Base-by-base conservation (phyloP, 2,113 vertebrate species). In the Dromiciops gliroides region DNA sequence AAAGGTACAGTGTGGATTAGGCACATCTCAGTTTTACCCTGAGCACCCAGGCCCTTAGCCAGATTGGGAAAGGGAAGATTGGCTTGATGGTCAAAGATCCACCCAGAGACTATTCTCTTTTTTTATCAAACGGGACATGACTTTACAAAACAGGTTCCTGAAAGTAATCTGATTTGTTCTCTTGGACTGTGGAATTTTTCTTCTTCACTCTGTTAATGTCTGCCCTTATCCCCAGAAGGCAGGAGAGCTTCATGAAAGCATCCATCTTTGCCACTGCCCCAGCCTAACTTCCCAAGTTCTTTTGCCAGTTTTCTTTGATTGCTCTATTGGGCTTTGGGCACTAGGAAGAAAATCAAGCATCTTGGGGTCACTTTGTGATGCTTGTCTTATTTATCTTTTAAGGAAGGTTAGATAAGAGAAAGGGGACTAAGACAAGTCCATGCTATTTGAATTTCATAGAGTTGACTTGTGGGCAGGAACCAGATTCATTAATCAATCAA, bases 401-500 rank as follows among this genome's bases (percentile, higher is more conserved):
- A 67, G 28, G 60, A 31, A 0, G 0, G 11, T 0, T 3, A 51
- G 48, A 50, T 8, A 2, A 60, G 44, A 75, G 50, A 53, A 44
- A 48, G 51, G 52, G 48, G 48, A 2, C 28, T n/a, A 67, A 14
- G 60, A n/a, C 12, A 37, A 16, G 16, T 48, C 8, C 11, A 16
- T 92, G 44, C 49, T 0, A 0, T 5, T 8, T 47, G n/a, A 51
- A 60, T 92, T 90, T 47, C 47, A 51, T 19, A 44, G 0, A 0
- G 5, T 12, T 26, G 91, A 83, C 50, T 14, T 3, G 83, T 26
- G 26, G 92, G 9, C 28, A 48, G 53, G 25, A 19, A 50, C 3
- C 60, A 75, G 31, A n/a, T 75, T 67, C 60, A 31, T 67, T 19
- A 12, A 16, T 51, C 3, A 12, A 3, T 51, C 22, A n/a, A n/a